A percentile compares a stretch with the other conserved stretches of the same genome.
phyloP scores from a whole-genome alignment of 2,797 vertebrate genomes.

The Pseudochirops corinnae region DNA sequence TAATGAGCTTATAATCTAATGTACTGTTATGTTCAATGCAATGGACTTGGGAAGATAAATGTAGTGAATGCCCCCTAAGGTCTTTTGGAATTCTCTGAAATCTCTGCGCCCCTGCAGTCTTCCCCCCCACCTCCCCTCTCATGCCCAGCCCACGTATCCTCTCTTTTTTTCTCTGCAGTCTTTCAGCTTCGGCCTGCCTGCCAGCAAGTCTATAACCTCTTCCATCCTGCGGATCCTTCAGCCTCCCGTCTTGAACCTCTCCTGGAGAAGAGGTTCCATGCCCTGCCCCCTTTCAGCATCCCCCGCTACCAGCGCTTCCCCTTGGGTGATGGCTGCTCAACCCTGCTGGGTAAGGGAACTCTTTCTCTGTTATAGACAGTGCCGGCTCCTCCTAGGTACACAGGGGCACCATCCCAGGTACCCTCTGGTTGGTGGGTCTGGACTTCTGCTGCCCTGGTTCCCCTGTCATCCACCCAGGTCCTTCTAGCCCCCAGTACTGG shows the following conservation, averaged over 20 bases:
- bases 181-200: slow-evolving; percentile 95
- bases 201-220: slow-evolving; percentile 98
- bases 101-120: not conserved
- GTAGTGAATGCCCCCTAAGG: not conserved
- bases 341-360: slow-evolving; percentile 91
- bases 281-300: slow-evolving; percentile 94
- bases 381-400: not conserved
- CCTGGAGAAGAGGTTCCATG: slow-evolving; percentile 94
- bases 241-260: slow-evolving; percentile 97
- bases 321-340: slow-evolving; percentile 94
- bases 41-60: not conserved
- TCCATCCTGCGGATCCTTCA: slow-evolving; percentile 98
- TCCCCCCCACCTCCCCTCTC: not conserved
- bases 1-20: not conserved
- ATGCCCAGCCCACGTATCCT: not conserved
- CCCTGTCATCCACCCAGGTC: not conserved
- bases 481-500: not conserved
- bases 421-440: not conserved
- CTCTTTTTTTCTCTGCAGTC: slow-evolving; percentile 84
- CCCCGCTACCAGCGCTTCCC: slow-evolving; percentile 98
- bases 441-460: not conserved
- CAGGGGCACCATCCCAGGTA: too few species aligned
- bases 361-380: not conserved
- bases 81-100: not conserved
- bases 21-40: not conserved